Evolutionary conservation across 2,797 vertebrate genomes (phyloP).

Genomic region (Helostoma temminkii): DNA sequence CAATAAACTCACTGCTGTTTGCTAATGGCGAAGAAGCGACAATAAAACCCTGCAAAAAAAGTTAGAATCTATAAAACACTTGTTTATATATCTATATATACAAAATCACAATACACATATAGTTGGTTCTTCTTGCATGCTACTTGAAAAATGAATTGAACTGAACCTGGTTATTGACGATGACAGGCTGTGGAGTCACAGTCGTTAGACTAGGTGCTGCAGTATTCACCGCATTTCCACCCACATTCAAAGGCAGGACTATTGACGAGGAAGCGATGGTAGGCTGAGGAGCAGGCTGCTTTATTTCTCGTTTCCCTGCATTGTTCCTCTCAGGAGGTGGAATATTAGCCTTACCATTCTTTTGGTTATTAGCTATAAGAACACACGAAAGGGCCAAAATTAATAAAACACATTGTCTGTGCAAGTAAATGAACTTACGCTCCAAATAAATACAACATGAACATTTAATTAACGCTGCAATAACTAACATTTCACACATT

Average conservation of each 20-base stretch:
- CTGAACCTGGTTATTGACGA: slow-evolving; percentile 79
- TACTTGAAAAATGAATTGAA: neutral
- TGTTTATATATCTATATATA: too few relatives aligned
- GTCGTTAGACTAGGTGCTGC: slow-evolving; percentile 68
- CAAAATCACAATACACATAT: neutral
- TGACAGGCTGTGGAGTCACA: slow-evolving; percentile 73
- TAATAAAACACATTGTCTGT: neutral
- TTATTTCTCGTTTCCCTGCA: slow-evolving; percentile 41
- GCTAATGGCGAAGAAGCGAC: slow-evolving; percentile 71
- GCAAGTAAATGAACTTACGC: neutral
- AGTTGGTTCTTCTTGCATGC: neutral
- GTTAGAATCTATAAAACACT: neutral
- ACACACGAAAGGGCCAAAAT: slow-evolving; percentile 18
- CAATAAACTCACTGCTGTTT: slow-evolving; percentile 69
- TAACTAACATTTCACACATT: too few relatives aligned
- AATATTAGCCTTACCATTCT: slow-evolving; percentile 40
- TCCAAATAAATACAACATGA: neutral
- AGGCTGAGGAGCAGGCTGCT: slow-evolving; percentile 65
- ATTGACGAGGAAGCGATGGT: slow-evolving; percentile 75
- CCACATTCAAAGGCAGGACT: slow-evolving; percentile 77
- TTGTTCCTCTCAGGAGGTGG: slow-evolving; percentile 39
- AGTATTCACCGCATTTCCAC: slow-evolving; percentile 59
- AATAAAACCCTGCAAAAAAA: slow-evolving; percentile 73
- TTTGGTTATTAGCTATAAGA: slow-evolving; percentile 71
- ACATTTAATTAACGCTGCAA: neutral